These are phyloP conservation scores for Drosophila kanapiae DNA, from an alignment of 1,140 invertebrate species.

Conservation along the genomic window DNA sequence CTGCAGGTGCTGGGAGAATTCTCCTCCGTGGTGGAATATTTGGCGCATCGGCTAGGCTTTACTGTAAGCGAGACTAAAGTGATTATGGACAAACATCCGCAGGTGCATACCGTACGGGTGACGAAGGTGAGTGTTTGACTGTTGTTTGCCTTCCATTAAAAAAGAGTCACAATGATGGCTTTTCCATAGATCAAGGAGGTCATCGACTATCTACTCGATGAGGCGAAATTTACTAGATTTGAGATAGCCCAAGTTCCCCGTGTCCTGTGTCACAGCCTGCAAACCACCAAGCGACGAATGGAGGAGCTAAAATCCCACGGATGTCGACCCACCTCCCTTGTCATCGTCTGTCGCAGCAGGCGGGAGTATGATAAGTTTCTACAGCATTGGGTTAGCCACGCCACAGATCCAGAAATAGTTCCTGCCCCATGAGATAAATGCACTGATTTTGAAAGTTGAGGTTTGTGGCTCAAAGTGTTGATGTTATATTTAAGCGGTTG, in stretches of 20 bases:
- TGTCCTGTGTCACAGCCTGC: slow-evolving; percentile 86
- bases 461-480: not conserved
- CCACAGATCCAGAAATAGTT: not conserved
- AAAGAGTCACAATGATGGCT: not conserved
- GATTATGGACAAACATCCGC: slow-evolving; percentile 85
- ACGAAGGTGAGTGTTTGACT: slow-evolving; percentile 77
- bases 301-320: slow-evolving; percentile 84
- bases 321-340: slow-evolving; percentile 84
- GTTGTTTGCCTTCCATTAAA: not conserved
- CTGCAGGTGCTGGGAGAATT: slow-evolving; percentile 85
- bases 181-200: slow-evolving; percentile 84
- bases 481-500: slow-evolving; percentile 2
- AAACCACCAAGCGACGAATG: slow-evolving; percentile 86
- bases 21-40: slow-evolving; percentile 85
- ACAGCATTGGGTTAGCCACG: slow-evolving; percentile 56
- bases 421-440: not conserved
- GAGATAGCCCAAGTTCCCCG: slow-evolving; percentile 86
- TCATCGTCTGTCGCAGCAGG: slow-evolving; percentile 86
- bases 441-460: not conserved
- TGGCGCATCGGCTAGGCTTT: slow-evolving; percentile 85
- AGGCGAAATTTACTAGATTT: slow-evolving; percentile 84
- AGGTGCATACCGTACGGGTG: slow-evolving; percentile 85
- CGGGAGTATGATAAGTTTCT: slow-evolving; percentile 85
- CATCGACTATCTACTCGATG: slow-evolving; percentile 86
- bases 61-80: slow-evolving; percentile 73